Percentiles rank a stretch among this genome's conserved stretches.
Evolutionary conservation across 2,888 invertebrate species (phyloP).

Genomic region (Byasa hedistus): DNA sequence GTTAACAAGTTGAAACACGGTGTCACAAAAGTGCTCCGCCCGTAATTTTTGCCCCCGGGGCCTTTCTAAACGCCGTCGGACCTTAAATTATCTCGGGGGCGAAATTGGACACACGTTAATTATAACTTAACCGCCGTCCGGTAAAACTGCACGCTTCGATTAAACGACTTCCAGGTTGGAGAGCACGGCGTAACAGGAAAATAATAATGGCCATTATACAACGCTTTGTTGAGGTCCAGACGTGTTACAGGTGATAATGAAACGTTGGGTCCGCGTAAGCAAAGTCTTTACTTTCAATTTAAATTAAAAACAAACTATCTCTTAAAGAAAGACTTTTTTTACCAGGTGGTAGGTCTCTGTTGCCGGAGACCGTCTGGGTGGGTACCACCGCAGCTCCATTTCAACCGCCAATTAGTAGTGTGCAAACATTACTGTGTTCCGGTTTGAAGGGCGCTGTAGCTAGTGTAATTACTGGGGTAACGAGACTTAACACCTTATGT

Average conservation of each 20-base stretch:
- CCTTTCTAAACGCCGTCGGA: constrained; percentile 49
- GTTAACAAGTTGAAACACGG: too few species aligned
- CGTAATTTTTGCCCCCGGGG: constrained; percentile 37
- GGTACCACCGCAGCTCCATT: too few species aligned
- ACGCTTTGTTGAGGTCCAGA: constrained; percentile 5
- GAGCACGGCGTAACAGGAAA: constrained; percentile 34
- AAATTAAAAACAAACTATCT: too few species aligned
- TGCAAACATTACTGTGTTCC: too few species aligned
- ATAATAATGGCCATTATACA: constrained; percentile 18
- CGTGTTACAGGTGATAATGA: neutral
- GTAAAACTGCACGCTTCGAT: constrained; percentile 60
- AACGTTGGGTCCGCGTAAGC: neutral
- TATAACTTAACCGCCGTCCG: constrained; percentile 65
- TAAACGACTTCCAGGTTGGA: constrained; percentile 59
- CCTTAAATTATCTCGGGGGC: constrained; percentile 58
- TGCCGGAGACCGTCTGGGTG: too few species aligned
- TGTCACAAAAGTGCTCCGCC: neutral
- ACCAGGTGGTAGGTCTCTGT: too few species aligned
- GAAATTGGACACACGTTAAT: constrained; percentile 65
- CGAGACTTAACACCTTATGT: too few species aligned
- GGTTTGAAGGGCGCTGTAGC: too few species aligned
- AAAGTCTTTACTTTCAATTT: too few species aligned
- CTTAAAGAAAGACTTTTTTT: too few species aligned
- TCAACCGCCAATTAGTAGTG: too few species aligned
- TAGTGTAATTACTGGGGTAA: too few species aligned